Evolutionary conservation across 92 coral and sea anemone species (phyloP).

Genomic region (Actinernus sp.): DNA sequence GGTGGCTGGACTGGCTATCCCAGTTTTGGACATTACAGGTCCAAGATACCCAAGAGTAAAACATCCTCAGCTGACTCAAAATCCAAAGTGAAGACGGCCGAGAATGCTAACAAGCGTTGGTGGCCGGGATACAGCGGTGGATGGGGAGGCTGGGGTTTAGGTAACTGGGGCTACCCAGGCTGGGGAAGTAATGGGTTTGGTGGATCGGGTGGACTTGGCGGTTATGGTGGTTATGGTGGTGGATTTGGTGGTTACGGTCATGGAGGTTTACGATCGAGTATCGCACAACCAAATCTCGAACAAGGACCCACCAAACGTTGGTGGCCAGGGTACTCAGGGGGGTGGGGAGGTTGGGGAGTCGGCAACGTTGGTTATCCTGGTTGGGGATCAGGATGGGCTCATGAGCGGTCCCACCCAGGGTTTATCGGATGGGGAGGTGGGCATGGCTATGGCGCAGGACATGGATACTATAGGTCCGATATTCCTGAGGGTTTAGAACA

Average conservation of each 20-base stretch:
- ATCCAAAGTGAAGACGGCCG: constrained; percentile 7
- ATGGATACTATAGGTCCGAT: constrained; percentile 58
- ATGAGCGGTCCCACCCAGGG: constrained; percentile 33
- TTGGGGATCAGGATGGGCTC: constrained; percentile 80
- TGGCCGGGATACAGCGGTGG: constrained; percentile 97
- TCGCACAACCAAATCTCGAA: constrained; percentile 28
- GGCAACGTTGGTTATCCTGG: constrained; percentile 88
- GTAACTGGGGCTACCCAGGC: constrained; percentile 82
- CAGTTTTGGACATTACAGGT: constrained; percentile 44
- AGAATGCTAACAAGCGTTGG: constrained; percentile 67
- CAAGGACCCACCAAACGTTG: constrained; percentile 63
- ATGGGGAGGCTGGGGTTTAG: constrained; percentile 92
- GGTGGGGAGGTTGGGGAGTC: constrained; percentile 95
- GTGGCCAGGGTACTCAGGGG: constrained; percentile 95
- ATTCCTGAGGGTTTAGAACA: constrained; percentile 48
- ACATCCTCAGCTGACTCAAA: constrained; percentile 4
- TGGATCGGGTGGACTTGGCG: constrained; percentile 1
- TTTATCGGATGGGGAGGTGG: constrained; percentile 39
- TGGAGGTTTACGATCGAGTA: constrained; percentile 43
- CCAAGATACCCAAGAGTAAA: constrained; percentile 58
- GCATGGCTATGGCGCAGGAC: constrained; percentile 41
- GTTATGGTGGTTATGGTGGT: constrained; percentile 19
- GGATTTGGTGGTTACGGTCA: constrained; percentile 30
- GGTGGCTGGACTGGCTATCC: constrained; percentile 86
- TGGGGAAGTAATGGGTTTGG: constrained; percentile 69